Evolutionary conservation across 2,888 invertebrate species (phyloP).

Genomic region (Theretra japonica): DNA sequence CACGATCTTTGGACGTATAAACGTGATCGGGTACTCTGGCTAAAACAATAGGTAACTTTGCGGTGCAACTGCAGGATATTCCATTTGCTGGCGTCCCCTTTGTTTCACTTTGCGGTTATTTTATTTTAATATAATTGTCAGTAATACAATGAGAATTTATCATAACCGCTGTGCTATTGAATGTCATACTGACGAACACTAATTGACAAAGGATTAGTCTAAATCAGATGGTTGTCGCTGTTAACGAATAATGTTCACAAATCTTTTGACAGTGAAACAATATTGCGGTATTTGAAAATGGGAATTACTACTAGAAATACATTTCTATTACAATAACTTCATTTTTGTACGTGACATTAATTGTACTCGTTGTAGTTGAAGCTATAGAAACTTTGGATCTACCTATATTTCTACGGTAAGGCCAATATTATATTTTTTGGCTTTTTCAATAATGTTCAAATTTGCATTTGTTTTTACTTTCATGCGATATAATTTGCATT

Average conservation of each 20-base stretch:
- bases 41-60: constrained; percentile 21
- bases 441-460: no score
- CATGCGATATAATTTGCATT: no score
- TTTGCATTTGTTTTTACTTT: no score
- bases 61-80: not conserved
- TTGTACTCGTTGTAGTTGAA: no score
- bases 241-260: constrained; percentile 1
- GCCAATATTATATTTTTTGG: no score
- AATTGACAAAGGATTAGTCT: not conserved
- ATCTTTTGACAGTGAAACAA: no score
- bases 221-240: not conserved
- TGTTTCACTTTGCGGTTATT: not conserved
- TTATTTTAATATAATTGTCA: not conserved
- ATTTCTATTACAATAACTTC: no score
- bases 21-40: not conserved
- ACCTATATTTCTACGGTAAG: no score
- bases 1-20: constrained; percentile 1
- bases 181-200: not conserved
- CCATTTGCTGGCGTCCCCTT: not conserved
- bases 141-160: constrained; percentile 2
- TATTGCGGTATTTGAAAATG: not conserved
- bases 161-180: not conserved
- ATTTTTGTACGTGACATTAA: no score
- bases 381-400: no score
- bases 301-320: no score